Evolutionary conservation across 2,113 vertebrate genomes (phyloP), one percentile per base, ranked within the genome.

Genomic region (Spea bombifrons): DNA sequence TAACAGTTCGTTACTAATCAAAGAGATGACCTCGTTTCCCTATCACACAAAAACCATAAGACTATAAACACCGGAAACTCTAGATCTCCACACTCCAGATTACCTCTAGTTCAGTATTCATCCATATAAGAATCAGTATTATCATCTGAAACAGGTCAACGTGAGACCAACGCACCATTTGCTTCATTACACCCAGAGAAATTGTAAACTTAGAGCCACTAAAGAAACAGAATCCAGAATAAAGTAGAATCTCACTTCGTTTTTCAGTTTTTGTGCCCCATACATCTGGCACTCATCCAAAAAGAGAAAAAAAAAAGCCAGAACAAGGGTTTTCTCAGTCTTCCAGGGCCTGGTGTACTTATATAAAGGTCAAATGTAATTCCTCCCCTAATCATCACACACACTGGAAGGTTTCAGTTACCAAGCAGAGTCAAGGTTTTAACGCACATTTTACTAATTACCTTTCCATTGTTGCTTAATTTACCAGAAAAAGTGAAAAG

Each of bases 281-380:
- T 48, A 72, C 76, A 78, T 72, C 76, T 78, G 76, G 76, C 76
- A 72, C 43, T 52, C 69, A 72, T 78, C 76, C 69, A 78, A 72
- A 63, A 30, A 57, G 57, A n/a, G 50, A n/a, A 52, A 57, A 15
- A 55, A 66, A 57, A 48, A 15, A 3, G 5, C 66, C 49, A 66
- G 69, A 78, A 78, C 76, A 78, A 78, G 76, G 69, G 30, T 71
- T 78, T 30, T 68, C 55, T 66, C 69, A 78, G 69, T 78, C 70
- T 78, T 16, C 48, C 52, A 78, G 76, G 17, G 48, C 50, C 46
- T 65, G 45, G 48, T 66, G 48, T 65, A 48, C 17, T 10, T 8
- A 47, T 53, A 72, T 4, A 45, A 72, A 78, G 69, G 76, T 72
- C 69, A 78, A 17, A 66, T 16, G 44, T 53, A 44, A 72, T 13